These are phyloP conservation scores for Cacatua alba DNA, from an alignment of 2,113 vertebrate genomes.

Conservation along the genomic window DNA sequence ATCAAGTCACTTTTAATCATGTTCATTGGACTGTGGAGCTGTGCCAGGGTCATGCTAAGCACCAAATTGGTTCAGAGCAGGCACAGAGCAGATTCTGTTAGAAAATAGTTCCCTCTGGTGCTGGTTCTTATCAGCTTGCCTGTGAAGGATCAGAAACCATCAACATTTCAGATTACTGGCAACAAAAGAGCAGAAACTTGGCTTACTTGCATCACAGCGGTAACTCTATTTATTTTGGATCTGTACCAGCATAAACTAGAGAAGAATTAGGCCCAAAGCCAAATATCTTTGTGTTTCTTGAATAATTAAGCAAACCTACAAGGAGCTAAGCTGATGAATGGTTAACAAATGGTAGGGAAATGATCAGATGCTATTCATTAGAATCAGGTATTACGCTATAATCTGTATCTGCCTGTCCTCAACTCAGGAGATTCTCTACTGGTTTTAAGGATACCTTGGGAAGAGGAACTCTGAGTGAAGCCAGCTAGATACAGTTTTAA, in stretches of 20 bases:
- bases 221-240: conserved; percentile 29
- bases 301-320: conserved; percentile 7
- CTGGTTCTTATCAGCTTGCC: conserved; percentile 5
- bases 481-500: neutral
- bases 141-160: conserved; percentile 14
- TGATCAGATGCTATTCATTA: neutral
- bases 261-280: neutral
- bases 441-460: neutral
- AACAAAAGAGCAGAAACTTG: conserved; percentile 28
- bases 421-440: neutral
- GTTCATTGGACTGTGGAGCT: neutral
- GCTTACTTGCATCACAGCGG: neutral
- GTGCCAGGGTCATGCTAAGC: conserved; percentile 32
- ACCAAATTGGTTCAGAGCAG: conserved; percentile 41
- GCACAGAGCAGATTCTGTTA: neutral
- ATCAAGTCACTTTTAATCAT: conserved; percentile 10
- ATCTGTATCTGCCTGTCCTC: neutral
- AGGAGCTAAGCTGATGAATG: conserved; percentile 4
- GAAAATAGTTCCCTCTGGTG: conserved; percentile 27
- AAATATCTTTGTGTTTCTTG: conserved; percentile 30
- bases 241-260: neutral
- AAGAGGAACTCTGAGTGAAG: neutral
- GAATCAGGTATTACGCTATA: neutral
- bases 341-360: neutral
- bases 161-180: neutral